Evolutionary conservation across 2,888 invertebrate species (phyloP), one percentile per base, ranked within the genome.

Genomic region (Craniophora ligustri): DNA sequence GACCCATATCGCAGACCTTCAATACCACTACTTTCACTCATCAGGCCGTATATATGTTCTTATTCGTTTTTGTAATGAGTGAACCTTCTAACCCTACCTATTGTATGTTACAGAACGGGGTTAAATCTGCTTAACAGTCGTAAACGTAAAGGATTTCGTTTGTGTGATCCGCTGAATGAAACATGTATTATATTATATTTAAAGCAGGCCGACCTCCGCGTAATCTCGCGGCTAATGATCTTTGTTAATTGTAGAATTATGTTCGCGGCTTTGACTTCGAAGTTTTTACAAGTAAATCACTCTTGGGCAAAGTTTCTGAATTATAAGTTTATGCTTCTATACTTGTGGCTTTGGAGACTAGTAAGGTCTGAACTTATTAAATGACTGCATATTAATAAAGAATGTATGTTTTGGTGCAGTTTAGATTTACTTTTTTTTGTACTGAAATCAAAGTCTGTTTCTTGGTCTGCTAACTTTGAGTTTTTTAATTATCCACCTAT

Each of bases 91-190:
- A 0, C 5, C 4, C 10, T 41, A 5, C 8, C n/a, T 40, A 2
- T 5, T 3, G 1, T 10, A 26, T 26, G 15, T n/a, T 15, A 5
- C 35, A 48, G 53, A 63, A 67, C 71, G 59, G 67, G 38, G 65
- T 46, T 47, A 56, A 51, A 49, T 54, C 8, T 63, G 54, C 69
- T 64, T 49, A 69, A 47, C 60, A 69, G 58, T 61, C 64, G 61
- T 73, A 71, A 67, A 62, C 63, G 68, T n/a, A n/a, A 60, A 59
- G 68, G 73, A 59, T 69, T 71, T 55, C 42, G 40, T 31, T 7
- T 56, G 31, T 58, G 32, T 57, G 56, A 61, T 66, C 62, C 48
- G 39, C 47, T 32, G 23, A 57, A 61, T 66, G 53, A 64, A 55
- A 57, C 67, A 56, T 53, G 58, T 41, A 61, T 67, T 64, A 34